These are phyloP conservation scores for Heloderma charlesbogerti DNA, from an alignment of 2,113 vertebrate species.

Conservation along the genomic window DNA sequence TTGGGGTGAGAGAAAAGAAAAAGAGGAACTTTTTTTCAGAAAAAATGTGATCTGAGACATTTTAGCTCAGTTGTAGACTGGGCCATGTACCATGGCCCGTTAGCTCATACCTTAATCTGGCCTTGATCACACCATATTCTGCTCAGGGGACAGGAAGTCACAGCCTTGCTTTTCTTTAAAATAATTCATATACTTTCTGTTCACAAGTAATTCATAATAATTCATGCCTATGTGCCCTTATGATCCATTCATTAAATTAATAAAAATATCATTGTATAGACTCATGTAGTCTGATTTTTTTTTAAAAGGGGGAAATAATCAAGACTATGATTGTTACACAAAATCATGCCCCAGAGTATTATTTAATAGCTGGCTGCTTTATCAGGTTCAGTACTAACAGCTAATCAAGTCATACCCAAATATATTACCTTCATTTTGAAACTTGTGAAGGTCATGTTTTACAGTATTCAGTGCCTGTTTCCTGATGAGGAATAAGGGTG, in stretches of 20 bases:
- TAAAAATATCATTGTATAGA: slow-evolving; percentile 61
- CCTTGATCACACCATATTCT: slow-evolving; percentile 20
- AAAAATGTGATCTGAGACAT: neutral
- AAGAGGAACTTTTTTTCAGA: neutral
- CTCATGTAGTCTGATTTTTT: slow-evolving; percentile 53
- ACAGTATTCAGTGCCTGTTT: slow-evolving; percentile 16
- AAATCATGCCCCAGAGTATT: slow-evolving; percentile 49
- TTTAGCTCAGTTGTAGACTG: neutral
- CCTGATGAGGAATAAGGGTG: slow-evolving; percentile 2
- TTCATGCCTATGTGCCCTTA: slow-evolving; percentile 23
- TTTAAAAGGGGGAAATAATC: slow-evolving; percentile 52
- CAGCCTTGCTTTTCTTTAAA: slow-evolving; percentile 41
- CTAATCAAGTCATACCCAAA: slow-evolving; percentile 45
- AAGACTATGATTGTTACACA: slow-evolving; percentile 54
- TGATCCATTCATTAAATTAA: slow-evolving; percentile 73
- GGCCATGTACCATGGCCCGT: neutral
- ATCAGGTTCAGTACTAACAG: slow-evolving; percentile 59
- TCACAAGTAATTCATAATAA: slow-evolving; percentile 40
- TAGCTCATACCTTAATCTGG: neutral
- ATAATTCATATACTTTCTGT: slow-evolving; percentile 12
- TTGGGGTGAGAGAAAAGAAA: neutral
- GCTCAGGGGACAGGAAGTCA: slow-evolving; percentile 31
- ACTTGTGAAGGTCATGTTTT: slow-evolving; percentile 41
- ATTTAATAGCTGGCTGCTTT: slow-evolving; percentile 54
- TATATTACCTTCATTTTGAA: slow-evolving; percentile 21